A percentile compares a stretch with the other conserved stretches of the same genome.
phyloP scores from a whole-genome alignment of 2,888 invertebrate genomes.

The Melipona beecheii region DNA sequence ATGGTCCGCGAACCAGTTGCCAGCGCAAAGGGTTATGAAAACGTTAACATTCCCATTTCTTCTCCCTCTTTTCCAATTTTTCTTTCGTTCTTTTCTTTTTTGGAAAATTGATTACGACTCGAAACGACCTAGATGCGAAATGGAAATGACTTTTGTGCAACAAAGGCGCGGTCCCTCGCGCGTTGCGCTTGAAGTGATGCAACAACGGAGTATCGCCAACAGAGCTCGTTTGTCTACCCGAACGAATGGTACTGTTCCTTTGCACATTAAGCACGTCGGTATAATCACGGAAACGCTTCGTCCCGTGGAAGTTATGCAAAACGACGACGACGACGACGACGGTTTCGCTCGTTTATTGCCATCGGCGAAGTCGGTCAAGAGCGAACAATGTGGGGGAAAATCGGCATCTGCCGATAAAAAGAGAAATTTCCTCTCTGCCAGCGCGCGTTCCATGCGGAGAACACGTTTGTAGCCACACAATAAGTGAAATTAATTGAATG shows the following conservation, averaged over 20 bases:
- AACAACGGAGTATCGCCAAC: constrained; percentile 24
- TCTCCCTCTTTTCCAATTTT: too few species aligned
- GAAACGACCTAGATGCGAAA: not conserved
- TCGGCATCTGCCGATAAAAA: not conserved
- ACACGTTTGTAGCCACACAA: not conserved
- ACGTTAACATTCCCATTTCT: too few species aligned
- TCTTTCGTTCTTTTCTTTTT: not conserved
- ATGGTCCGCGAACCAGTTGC: too few species aligned
- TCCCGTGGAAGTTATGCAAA: constrained; percentile 43
- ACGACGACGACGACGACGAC: constrained; percentile 38
- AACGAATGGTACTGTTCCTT: constrained; percentile 45
- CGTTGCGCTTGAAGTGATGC: constrained; percentile 19
- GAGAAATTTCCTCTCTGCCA: constrained; percentile 2
- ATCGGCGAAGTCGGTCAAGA: constrained; percentile 56
- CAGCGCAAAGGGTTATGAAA: too few species aligned
- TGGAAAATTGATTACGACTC: not conserved
- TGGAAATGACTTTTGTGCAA: not conserved
- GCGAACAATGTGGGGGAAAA: constrained; percentile 25
- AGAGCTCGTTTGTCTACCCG: constrained; percentile 58
- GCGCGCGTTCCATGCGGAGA: not conserved
- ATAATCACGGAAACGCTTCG: constrained; percentile 7
- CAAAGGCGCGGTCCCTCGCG: not conserved
- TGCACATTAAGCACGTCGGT: constrained; percentile 10
- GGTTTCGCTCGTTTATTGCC: constrained; percentile 50
- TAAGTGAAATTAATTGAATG: not conserved